phyloP scores from a whole-genome alignment of 2,113 vertebrate genomes.

The Chaetorhynchus papuensis region DNA sequence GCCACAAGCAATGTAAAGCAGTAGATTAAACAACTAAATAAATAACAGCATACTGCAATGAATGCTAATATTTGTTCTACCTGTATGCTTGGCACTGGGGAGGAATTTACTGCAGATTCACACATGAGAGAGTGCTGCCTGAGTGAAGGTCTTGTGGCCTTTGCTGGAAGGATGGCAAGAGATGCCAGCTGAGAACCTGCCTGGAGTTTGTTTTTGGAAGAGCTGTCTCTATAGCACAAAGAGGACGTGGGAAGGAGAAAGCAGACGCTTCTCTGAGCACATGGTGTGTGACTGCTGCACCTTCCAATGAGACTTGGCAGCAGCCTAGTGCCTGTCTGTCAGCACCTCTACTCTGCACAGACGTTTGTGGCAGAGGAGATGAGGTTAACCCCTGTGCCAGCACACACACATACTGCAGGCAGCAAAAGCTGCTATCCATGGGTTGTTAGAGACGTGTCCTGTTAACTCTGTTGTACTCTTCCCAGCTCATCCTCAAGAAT shows the following conservation, averaged over 20 bases:
- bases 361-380: not conserved
- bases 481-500: not conserved
- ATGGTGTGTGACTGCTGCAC: not conserved
- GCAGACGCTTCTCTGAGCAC: not conserved
- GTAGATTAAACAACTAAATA: conserved; percentile 21
- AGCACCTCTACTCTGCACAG: not conserved
- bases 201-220: not conserved
- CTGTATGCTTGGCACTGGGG: not conserved
- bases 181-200: not conserved
- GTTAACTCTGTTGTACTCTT: not conserved
- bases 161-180: not conserved
- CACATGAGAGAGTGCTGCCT: not conserved
- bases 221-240: not conserved
- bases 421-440: not conserved
- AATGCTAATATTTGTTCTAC: conserved; percentile 14
- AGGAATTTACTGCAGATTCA: not conserved
- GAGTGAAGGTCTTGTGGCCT: not conserved
- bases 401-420: accelerated
- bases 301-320: not conserved
- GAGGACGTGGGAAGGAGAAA: not conserved
- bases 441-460: not conserved
- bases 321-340: not conserved
- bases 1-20: conserved; percentile 9
- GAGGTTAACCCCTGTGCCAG: not conserved
- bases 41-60: not conserved